phyloP scores from a whole-genome alignment of 2,113 vertebrate species.

The Conger conger region DNA sequence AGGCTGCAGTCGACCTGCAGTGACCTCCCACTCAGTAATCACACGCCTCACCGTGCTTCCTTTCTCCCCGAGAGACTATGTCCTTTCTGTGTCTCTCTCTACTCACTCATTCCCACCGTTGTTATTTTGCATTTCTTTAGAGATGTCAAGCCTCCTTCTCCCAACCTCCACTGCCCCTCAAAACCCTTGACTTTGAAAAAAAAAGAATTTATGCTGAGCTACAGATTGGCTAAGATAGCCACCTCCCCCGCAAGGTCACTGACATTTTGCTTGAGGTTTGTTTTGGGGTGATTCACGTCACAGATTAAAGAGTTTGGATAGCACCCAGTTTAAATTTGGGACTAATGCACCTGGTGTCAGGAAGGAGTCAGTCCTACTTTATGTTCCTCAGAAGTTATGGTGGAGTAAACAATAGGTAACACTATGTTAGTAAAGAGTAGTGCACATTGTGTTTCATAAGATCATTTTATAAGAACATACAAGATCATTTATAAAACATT shows the following conservation, averaged over 20 bases:
- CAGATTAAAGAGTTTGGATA: neutral
- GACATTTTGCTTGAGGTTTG: neutral
- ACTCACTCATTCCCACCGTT: neutral
- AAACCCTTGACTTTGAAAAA: neutral
- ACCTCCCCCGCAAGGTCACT: neutral
- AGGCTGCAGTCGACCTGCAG: neutral
- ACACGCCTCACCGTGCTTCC: neutral
- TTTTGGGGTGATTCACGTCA: neutral
- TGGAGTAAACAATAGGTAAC: neutral
- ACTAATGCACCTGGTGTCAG: neutral
- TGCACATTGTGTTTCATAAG: neutral
- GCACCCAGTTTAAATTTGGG: neutral
- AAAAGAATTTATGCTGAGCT: neutral
- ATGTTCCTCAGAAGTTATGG: neutral
- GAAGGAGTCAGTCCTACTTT: neutral
- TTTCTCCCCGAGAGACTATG: neutral
- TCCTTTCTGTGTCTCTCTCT: neutral
- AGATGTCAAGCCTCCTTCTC: neutral
- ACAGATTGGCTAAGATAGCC: neutral
- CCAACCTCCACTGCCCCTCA: neutral
- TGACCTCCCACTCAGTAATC: neutral
- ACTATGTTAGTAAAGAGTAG: neutral
- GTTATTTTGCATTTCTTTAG: neutral
- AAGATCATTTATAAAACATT: too few relatives aligned
- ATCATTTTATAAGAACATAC: too few relatives aligned